Evolutionary conservation across 2,797 vertebrate genomes (phyloP).

Genomic region (Sebastes hopkinsi): DNA sequence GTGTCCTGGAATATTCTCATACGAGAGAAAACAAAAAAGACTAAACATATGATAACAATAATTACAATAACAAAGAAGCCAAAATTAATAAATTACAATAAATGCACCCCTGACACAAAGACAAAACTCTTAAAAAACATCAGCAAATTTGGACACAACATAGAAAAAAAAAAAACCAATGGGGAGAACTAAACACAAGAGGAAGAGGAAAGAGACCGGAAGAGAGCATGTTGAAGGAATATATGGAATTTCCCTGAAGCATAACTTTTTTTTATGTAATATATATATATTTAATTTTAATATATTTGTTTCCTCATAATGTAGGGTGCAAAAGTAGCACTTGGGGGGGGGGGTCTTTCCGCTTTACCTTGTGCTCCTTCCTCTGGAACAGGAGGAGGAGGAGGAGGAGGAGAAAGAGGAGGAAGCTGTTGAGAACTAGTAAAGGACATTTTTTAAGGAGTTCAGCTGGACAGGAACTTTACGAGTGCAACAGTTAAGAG

Average conservation of each 20-base stretch:
- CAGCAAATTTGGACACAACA: conserved; percentile 56
- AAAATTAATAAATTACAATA: conserved; percentile 78
- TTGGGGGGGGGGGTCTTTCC: conserved; percentile 61
- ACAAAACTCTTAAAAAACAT: conserved; percentile 60
- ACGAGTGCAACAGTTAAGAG: conserved; percentile 79
- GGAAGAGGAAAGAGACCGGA: conserved; percentile 59
- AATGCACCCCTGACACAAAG: conserved; percentile 68
- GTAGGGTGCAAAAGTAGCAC: conserved; percentile 73
- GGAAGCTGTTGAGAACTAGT: conserved; percentile 71
- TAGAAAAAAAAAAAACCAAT: conserved; percentile 23
- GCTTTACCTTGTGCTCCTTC: conserved; percentile 55
- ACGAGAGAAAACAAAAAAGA: conserved; percentile 50
- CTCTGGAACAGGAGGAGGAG: conserved; percentile 33
- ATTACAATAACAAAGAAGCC: conserved; percentile 71
- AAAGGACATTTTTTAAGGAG: conserved; percentile 57
- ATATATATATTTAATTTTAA: conserved; percentile 24
- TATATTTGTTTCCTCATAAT: conserved; percentile 58
- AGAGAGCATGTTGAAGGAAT: conserved; percentile 65
- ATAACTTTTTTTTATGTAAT: conserved; percentile 10
- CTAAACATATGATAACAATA: conserved; percentile 63
- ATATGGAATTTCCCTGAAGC: conserved; percentile 82
- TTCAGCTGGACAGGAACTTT: conserved; percentile 80
- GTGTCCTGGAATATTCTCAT: conserved; percentile 67
- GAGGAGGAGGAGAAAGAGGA: conserved; percentile 36
- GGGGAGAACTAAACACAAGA: conserved; percentile 50